Percentiles rank a stretch among this genome's conserved stretches.
Conservation (phyloP, 2,888 invertebrate genomes). For the Cephus pulcher region DNA sequence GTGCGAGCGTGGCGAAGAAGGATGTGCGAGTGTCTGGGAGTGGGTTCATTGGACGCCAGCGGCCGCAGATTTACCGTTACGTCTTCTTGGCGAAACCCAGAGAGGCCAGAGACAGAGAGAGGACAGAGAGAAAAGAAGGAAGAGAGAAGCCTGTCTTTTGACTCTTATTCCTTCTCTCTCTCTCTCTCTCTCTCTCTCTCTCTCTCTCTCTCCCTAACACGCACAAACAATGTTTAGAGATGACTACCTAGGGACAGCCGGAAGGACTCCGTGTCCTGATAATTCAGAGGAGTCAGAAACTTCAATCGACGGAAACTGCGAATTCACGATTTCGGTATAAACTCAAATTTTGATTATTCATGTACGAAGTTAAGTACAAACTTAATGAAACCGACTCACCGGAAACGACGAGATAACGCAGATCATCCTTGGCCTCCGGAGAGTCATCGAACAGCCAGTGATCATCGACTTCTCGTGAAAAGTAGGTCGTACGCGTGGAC, state of each 20-base stretch:
- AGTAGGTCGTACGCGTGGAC: not conserved
- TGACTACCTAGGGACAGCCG: not conserved
- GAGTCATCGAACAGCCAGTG: not conserved
- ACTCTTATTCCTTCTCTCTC: not conserved
- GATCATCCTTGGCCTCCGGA: not conserved
- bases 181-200: conserved; percentile 14
- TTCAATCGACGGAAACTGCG: not conserved
- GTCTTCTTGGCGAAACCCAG: conserved; percentile 63
- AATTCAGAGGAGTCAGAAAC: not conserved
- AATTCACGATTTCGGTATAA: not conserved
- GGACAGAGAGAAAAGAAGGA: conserved; percentile 1
- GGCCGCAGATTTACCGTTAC: conserved; percentile 67
- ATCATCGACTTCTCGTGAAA: not conserved
- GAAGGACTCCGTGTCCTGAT: not conserved
- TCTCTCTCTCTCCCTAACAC: conserved; percentile 8
- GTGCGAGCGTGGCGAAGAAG: conserved; percentile 10
- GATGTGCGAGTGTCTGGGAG: conserved; percentile 43
- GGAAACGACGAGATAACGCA: not conserved
- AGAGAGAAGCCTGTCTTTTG: not conserved
- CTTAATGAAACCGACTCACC: not conserved
- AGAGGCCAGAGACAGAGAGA: conserved; percentile 2
- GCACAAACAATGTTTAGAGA: not conserved
- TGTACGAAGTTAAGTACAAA: not conserved
- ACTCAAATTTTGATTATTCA: not conserved
- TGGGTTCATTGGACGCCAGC: conserved; percentile 67